Evolutionary conservation across 2,797 vertebrate genomes (phyloP), one percentile per base, ranked within the genome.

Genomic region (Amblyopsis hoosieri): DNA sequence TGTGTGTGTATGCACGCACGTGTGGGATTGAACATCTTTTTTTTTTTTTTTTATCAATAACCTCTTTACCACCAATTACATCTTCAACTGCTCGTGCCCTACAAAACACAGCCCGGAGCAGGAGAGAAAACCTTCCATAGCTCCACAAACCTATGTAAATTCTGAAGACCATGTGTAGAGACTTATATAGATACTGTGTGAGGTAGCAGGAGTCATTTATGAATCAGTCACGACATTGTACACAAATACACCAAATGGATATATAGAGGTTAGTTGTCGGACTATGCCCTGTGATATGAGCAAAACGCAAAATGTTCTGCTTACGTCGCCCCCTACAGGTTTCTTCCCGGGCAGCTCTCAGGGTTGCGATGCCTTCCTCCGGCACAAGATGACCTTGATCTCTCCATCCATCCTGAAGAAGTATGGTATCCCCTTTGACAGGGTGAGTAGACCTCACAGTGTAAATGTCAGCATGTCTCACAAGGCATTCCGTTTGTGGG

Each of bases 331-430:
- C 49, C 47, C 69, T 65, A 0, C 85, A 99, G 97, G 97, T 0
- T 99, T 99, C 85, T 99, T 99, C 75, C 97, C 97, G 0, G 97
- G 97, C 46, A 99, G 97, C 80, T 99, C 95, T 61, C 97, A 99
- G 90, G 97, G 97, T 57, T 99, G 97, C 0, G 97, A 98, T 0
- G 97, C 97, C 48, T 99, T 99, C 79, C 94, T 99, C 45, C 94
- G 97, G 8, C 97, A 99, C 90, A 99, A 99, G 92, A 99, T 99
- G 97, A 99, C 97, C 0, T 94, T 99, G 68, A 96, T 99, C 59
- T 99, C 97, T 0, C 97, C 97, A 45, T 98, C 97, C 5, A 99
- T 99, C 82, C 86, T 99, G 80, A 99, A 97, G 93, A 99, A 99
- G 71, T 99, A 98, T 0, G 88, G 97, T 58, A 99, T 99, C 78